Conservation (phyloP, 64 coral and sea anemone species). For the Anthopleura sola region DNA sequence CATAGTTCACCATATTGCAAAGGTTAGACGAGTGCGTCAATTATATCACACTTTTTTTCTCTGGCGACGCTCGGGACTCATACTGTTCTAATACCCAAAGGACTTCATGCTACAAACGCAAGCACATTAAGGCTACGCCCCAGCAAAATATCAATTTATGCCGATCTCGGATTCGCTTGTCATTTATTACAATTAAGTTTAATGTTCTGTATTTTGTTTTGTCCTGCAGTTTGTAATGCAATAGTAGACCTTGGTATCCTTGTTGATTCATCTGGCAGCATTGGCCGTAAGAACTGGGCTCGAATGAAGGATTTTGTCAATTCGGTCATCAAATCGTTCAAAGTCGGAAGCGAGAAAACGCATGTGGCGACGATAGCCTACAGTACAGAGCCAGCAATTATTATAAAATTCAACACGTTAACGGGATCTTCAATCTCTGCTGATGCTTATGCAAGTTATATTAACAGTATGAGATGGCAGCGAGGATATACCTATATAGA, state of each 20-base stretch:
- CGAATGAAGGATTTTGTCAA: constrained; percentile 35
- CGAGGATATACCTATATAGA: constrained; percentile 48
- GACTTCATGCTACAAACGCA: too few species aligned
- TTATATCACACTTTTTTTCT: too few species aligned
- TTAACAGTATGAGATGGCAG: constrained; percentile 23
- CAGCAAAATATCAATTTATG: too few species aligned
- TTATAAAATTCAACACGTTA: constrained; percentile 42
- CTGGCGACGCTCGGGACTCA: too few species aligned
- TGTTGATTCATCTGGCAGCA: constrained; percentile 34
- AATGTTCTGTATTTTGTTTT: neutral
- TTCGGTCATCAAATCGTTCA: constrained; percentile 25
- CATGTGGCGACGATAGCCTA: constrained; percentile 23
- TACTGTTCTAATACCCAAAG: too few species aligned
- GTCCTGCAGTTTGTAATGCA: neutral
- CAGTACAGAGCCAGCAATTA: constrained; percentile 30
- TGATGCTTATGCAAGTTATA: constrained; percentile 5
- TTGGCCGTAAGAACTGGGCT: constrained; percentile 23
- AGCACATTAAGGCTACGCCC: too few species aligned
- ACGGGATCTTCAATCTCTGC: constrained; percentile 7
- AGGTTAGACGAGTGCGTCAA: too few species aligned
- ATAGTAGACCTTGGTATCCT: constrained; percentile 30
- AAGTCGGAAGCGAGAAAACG: constrained; percentile 1
- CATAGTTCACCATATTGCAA: too few species aligned
- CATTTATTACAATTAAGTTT: too few species aligned
- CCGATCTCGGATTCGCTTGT: too few species aligned